Conservation (phyloP, 2,888 invertebrate species). For the Heliconius aoede region DNA sequence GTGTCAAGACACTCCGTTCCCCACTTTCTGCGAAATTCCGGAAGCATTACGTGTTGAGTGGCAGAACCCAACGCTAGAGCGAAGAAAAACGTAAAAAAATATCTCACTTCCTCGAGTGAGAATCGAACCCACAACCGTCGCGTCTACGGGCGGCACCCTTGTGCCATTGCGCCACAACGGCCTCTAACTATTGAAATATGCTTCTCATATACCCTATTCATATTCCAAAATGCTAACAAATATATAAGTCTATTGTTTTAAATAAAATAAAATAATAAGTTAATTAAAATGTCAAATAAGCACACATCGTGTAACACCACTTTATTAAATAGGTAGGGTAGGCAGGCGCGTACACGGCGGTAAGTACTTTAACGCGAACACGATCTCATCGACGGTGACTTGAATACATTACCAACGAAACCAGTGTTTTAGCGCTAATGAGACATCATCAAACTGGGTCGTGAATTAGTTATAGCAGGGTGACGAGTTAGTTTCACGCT, state of each 20-base stretch:
- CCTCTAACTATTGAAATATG: too few species aligned
- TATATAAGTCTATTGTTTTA: not conserved
- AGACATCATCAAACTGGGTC: slow-evolving; percentile 40
- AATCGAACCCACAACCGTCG: too few species aligned
- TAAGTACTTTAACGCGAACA: not conserved
- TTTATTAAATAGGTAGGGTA: not conserved
- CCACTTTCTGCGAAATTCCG: too few species aligned
- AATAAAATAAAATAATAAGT: not conserved
- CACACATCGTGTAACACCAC: not conserved
- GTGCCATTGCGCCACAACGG: too few species aligned
- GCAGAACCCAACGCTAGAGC: too few species aligned
- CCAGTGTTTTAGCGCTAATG: slow-evolving; percentile 40
- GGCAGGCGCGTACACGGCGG: too few species aligned
- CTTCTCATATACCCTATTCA: not conserved
- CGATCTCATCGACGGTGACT: slow-evolving; percentile 9
- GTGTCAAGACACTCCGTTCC: too few species aligned
- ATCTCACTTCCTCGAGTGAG: too few species aligned
- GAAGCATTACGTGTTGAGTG: too few species aligned
- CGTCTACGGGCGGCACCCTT: too few species aligned
- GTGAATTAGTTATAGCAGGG: slow-evolving; percentile 19
- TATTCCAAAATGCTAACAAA: not conserved
- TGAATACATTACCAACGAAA: slow-evolving; percentile 33
- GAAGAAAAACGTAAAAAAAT: too few species aligned
- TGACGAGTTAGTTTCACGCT: not conserved
- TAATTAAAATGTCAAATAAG: not conserved